Evolutionary conservation across 2,113 vertebrate species (phyloP).

Genomic region (Epinephelus fuscoguttatus): DNA sequence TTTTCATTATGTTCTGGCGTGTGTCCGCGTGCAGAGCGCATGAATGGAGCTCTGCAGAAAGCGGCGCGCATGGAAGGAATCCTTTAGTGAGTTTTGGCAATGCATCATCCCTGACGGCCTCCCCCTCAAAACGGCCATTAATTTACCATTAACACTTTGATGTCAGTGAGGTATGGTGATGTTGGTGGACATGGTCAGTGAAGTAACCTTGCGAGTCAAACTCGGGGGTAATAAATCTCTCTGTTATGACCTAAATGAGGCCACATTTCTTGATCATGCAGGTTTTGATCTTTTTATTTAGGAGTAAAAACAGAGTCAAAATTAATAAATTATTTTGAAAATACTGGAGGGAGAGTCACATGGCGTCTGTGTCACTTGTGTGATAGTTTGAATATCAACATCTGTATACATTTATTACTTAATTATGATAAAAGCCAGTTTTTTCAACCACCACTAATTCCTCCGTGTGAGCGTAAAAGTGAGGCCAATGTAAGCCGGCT

Average conservation of each 20-base stretch:
- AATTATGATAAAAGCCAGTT: neutral
- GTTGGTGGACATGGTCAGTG: constrained; percentile 61
- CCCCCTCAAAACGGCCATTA: constrained; percentile 63
- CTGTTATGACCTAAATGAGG: neutral
- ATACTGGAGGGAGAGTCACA: neutral
- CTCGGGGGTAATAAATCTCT: constrained; percentile 42
- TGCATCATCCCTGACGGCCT: constrained; percentile 63
- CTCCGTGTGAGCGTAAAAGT: neutral
- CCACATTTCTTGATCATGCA: neutral
- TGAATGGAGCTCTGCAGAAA: constrained; percentile 38
- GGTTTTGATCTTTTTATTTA: constrained; percentile 22
- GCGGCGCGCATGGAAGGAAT: constrained; percentile 52
- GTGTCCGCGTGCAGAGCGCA: constrained; percentile 44
- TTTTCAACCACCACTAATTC: neutral
- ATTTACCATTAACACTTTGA: constrained; percentile 74
- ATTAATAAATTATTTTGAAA: neutral
- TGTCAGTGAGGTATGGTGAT: constrained; percentile 63
- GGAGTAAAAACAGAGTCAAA: too few species aligned
- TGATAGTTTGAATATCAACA: neutral
- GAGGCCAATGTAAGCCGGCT: neutral
- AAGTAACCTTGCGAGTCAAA: constrained; percentile 29
- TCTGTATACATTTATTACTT: neutral
- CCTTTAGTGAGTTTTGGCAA: constrained; percentile 55
- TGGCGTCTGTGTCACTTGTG: neutral
- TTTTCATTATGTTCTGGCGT: constrained; percentile 40